phyloP scores from a whole-genome alignment of 2,888 invertebrate genomes.

The Apomyelois bistriatella region DNA sequence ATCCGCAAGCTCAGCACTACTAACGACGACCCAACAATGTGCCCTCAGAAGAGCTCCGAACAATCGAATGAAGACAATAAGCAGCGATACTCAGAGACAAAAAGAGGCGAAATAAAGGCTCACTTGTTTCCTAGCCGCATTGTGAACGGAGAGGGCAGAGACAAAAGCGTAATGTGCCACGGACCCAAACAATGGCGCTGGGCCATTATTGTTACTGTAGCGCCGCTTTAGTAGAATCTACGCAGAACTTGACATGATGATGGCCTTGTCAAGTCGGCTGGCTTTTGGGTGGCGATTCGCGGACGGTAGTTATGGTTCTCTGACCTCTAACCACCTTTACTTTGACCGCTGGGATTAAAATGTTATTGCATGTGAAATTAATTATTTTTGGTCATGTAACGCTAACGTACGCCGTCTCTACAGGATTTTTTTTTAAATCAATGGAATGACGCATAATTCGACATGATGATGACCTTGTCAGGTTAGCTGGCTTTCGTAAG shows the following conservation, averaged over 20 bases:
- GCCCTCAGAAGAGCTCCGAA: conserved; percentile 79
- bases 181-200: conserved; percentile 77
- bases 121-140: conserved; percentile 81
- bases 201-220: conserved; percentile 79
- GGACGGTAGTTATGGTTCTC: no score
- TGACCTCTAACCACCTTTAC: background rate
- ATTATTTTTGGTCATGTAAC: no score
- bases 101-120: conserved; percentile 81
- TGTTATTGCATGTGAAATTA: background rate
- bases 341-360: no score
- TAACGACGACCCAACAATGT: conserved; percentile 78
- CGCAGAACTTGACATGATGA: conserved; percentile 74
- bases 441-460: conserved; percentile 74
- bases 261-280: conserved; percentile 37
- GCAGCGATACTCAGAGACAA: conserved; percentile 81
- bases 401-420: no score
- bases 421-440: no score
- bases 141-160: conserved; percentile 80
- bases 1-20: conserved; percentile 76
- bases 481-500: conserved; percentile 10
- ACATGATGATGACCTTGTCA: conserved; percentile 61
- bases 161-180: conserved; percentile 81
- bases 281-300: background rate
- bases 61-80: conserved; percentile 82
- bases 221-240: conserved; percentile 73